These are phyloP conservation scores for Aphidius colemani DNA, from an alignment of 2,888 invertebrate genomes.

Conservation along the genomic window DNA sequence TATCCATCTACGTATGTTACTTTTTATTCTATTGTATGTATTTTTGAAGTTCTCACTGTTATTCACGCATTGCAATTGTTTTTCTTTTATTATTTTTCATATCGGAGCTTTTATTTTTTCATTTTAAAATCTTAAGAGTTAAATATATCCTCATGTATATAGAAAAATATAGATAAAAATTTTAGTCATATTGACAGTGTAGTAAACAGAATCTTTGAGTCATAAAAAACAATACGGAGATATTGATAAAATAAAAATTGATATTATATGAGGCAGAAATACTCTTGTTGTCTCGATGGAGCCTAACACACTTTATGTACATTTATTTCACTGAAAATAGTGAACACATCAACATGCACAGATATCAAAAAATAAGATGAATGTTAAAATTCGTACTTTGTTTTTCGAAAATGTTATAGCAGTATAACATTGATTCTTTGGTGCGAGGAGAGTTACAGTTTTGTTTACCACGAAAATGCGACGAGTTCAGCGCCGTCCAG, in stretches of 20 bases:
- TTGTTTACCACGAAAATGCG: conserved; percentile 56
- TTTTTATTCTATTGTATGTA: neutral
- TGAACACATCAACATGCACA: conserved; percentile 50
- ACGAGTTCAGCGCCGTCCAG: conserved; percentile 58
- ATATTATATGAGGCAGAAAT: neutral
- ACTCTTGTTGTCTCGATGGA: conserved; percentile 24
- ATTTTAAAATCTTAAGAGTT: no score
- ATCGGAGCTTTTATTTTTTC: no score
- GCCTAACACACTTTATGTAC: conserved; percentile 31
- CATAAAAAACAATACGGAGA: conserved; percentile 10
- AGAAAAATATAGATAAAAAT: no score
- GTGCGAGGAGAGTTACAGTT: conserved; percentile 59
- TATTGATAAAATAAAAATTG: conserved; percentile 9
- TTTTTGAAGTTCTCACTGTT: neutral
- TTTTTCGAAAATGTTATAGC: conserved; percentile 33
- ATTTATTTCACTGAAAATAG: conserved; percentile 1
- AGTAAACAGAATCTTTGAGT: neutral
- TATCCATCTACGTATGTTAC: no score
- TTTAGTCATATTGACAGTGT: neutral
- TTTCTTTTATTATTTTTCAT: no score
- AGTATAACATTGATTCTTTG: conserved; percentile 56
- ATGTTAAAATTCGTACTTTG: conserved; percentile 35
- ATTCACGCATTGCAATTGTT: no score
- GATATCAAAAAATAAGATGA: conserved; percentile 35
- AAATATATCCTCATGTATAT: no score